Evolutionary conservation across 2,888 invertebrate genomes (phyloP).

Genomic region (Perizoma affinitatum): DNA sequence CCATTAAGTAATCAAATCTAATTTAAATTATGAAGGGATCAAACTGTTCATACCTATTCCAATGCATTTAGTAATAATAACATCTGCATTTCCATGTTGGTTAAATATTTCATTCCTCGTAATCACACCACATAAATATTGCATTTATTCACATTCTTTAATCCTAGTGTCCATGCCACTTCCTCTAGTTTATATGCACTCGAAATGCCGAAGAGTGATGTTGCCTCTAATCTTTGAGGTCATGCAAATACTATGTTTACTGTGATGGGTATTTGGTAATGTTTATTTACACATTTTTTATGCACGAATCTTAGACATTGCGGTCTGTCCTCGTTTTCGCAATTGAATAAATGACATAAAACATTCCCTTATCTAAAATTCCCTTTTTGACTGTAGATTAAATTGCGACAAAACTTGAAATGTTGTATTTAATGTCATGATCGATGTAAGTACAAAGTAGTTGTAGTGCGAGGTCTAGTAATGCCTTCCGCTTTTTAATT

Average conservation of each 20-base stretch:
- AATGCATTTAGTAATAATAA: constrained; percentile 45
- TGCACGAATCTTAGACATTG: constrained; percentile 51
- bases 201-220: constrained; percentile 81
- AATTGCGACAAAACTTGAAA: constrained; percentile 52
- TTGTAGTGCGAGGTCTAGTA: constrained; percentile 75
- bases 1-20: constrained; percentile 59
- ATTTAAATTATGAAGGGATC: constrained; percentile 30
- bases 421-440: constrained; percentile 52
- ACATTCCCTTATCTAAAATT: constrained; percentile 36
- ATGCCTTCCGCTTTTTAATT: constrained; percentile 75
- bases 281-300: too few relatives aligned
- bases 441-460: constrained; percentile 74
- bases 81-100: constrained; percentile 43
- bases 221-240: constrained; percentile 61
- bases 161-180: constrained; percentile 74
- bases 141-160: constrained; percentile 42
- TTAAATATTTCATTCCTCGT: constrained; percentile 41
- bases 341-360: constrained; percentile 45
- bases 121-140: constrained; percentile 31
- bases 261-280: constrained; percentile 9
- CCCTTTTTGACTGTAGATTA: constrained; percentile 50
- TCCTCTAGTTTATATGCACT: constrained; percentile 76
- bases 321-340: constrained; percentile 46
- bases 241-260: constrained; percentile 42
- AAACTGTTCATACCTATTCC: constrained; percentile 33